phyloP scores from a whole-genome alignment of 2,797 vertebrate genomes.

The Pitangus sulphuratus region DNA sequence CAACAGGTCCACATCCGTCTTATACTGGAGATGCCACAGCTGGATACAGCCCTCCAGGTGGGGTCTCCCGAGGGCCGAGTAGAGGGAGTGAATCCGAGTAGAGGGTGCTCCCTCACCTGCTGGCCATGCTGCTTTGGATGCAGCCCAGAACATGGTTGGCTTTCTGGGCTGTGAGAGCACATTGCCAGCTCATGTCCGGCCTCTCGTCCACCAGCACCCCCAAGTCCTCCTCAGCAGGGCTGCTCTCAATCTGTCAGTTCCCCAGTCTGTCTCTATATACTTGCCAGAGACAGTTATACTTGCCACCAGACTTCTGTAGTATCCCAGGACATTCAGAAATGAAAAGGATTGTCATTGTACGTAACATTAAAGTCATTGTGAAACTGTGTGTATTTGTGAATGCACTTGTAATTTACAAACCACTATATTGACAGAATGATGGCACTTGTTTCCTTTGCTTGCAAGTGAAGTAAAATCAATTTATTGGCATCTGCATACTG shows the following conservation, averaged over 20 bases:
- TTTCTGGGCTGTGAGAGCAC: not conserved
- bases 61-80: not conserved
- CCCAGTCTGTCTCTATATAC: not conserved
- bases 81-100: not conserved
- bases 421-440: not conserved
- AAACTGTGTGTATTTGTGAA: not conserved
- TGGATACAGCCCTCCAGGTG: not conserved
- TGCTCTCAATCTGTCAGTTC: fast-evolving
- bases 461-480: not conserved
- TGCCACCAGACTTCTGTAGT: not conserved
- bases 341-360: not conserved
- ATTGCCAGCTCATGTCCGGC: not conserved
- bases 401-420: not conserved
- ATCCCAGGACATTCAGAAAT: not conserved
- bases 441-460: not conserved
- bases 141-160: not conserved
- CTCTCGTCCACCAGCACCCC: fast-evolving
- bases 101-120: not conserved
- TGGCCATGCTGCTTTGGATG: not conserved
- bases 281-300: not conserved
- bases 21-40: not conserved
- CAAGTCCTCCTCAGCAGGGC: not conserved
- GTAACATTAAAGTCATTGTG: not conserved
- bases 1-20: not conserved
- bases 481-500: not conserved